Base-by-base conservation (phyloP, 2,797 vertebrate species). In the Galaxias olidus region DNA sequence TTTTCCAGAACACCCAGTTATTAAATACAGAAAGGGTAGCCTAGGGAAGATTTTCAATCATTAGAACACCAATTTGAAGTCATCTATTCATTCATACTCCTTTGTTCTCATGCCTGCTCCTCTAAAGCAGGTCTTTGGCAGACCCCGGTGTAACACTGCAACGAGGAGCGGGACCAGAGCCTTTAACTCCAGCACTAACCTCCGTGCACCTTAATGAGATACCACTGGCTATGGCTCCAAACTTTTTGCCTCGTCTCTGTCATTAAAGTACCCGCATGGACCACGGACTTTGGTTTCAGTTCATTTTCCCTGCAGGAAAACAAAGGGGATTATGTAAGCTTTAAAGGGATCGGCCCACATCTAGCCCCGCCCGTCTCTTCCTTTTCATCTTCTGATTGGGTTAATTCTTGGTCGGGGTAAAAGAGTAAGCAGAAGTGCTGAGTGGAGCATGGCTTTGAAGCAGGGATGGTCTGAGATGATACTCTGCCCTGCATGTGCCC, bases 271-370 rank as follows among this genome's bases (percentile, higher is more conserved):
- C 81, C 84, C 81, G 9, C 61, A 72, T 84, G 78, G 76, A 78
- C 74, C 78, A 89, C 88, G 83, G 72, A 87, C 89, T 83, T 82
- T 64, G 77, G 73, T 74, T 81, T 68, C 71, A 67, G 69, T 78
- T 77, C 76, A 83, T 75, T 79, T 82, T 78, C 7, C 64, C 58
- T 86, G 71, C 63, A 71, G 74, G 75, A 74, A 88, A 91, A 91
- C 81, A 90, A 89, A 90, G 80, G 61, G 80, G 86, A 91, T 94
- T 93, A 94, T 86, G 83, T 77, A 83, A 86, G 83, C 82, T 95
- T 95, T 92, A 76, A 79, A 86, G 46, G 78, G 84, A 89, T 92
- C 84, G 50, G 72, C 83, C 67, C 61, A 77, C 79, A 89, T 92
- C 88, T 71, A 81, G 73, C 89, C 86, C 72, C 80, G 72, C 88